A percentile compares a stretch with the other conserved stretches of the same genome.
Evolutionary conservation across 2,113 vertebrate species (phyloP).

Genomic region (Oreochromis spilurus): DNA sequence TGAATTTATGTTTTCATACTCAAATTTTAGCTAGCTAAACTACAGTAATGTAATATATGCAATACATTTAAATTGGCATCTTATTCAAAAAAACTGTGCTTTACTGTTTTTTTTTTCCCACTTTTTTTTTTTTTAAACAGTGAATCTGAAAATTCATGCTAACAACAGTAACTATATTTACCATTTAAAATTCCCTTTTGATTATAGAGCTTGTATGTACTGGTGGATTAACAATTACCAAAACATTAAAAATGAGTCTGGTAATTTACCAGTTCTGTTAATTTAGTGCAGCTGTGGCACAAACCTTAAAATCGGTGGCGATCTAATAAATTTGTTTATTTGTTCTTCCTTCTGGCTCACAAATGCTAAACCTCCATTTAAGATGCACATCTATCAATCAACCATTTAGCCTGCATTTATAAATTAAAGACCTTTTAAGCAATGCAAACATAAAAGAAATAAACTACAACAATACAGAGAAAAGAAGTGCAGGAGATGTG

Average conservation of each 20-base stretch:
- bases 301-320: background rate
- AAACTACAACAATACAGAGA: background rate
- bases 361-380: background rate
- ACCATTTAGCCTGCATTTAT: background rate
- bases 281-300: background rate
- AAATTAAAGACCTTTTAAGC: background rate
- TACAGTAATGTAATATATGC: background rate
- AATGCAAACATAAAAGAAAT: background rate
- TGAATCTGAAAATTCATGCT: background rate
- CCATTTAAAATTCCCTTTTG: background rate
- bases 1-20: background rate
- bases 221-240: accelerated
- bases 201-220: background rate
- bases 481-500: background rate
- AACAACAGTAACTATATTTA: background rate
- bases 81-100: background rate
- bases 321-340: background rate
- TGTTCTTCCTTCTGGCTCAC: background rate
- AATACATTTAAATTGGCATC: background rate
- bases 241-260: background rate
- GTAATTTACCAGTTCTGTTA: background rate
- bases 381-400: background rate
- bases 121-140: background rate
- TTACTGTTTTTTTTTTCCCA: background rate
- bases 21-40: background rate